These are phyloP conservation scores for Dicentrarchus labrax DNA, from an alignment of 2,113 vertebrate genomes.

Conservation along the genomic window DNA sequence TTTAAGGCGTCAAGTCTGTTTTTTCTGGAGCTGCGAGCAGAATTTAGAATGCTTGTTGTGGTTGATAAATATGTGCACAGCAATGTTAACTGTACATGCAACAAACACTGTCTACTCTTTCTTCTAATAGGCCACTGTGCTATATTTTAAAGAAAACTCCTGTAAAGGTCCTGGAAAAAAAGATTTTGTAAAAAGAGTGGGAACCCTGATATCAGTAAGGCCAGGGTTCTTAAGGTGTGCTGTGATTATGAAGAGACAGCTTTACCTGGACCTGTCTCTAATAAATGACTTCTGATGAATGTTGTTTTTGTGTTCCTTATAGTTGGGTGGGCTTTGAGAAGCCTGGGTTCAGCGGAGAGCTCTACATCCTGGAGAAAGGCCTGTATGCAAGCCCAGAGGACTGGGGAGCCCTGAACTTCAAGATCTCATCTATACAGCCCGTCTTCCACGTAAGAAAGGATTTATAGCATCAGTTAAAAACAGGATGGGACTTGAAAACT, in stretches of 20 bases:
- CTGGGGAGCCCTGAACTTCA: slow-evolving; percentile 90
- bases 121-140: too few species aligned
- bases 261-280: neutral
- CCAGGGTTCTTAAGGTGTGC: neutral
- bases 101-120: too few species aligned
- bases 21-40: too few species aligned
- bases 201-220: too few species aligned
- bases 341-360: slow-evolving; percentile 91
- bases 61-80: too few species aligned
- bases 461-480: neutral
- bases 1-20: too few species aligned
- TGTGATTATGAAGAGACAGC: too few species aligned
- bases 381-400: slow-evolving; percentile 89
- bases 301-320: slow-evolving; percentile 26
- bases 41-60: too few species aligned
- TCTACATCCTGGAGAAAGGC: slow-evolving; percentile 93
- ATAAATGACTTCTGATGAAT: neutral
- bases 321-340: slow-evolving; percentile 98
- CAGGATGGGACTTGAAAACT: neutral
- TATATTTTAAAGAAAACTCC: too few species aligned
- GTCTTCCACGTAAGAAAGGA: slow-evolving; percentile 88
- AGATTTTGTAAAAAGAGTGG: too few species aligned
- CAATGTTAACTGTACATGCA: too few species aligned
- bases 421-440: slow-evolving; percentile 93
- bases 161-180: too few species aligned